Evolutionary conservation across 1,140 invertebrate genomes (phyloP), one percentile per base, ranked within the genome.

Genomic region (Heliconius melpomene): DNA sequence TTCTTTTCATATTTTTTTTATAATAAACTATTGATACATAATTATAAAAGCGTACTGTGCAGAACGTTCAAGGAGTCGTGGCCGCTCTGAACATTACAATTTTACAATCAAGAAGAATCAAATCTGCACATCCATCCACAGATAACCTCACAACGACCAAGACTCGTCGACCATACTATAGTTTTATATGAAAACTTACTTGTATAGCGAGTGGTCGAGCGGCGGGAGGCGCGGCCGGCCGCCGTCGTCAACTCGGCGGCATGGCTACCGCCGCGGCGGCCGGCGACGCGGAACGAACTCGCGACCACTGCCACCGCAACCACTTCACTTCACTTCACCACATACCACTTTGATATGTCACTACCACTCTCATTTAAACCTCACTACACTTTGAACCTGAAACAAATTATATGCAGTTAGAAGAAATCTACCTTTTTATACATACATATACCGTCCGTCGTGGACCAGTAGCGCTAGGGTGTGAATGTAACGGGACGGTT

Each of bases 211-310:
- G 86, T 88, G 85, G 87, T 89, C 79, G 84, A 89, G 91, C 92
- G 90, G 91, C 92, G 90, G 89, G 90, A 91, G 89, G 85, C 85
- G 91, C 92, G 92, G 92, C 91, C 84, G 78, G 77, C 85, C 85
- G 87, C 92, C 89, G 92, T 87, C 87, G 92, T 94, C 92, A 93
- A 94, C 92, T 94, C 87, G 88, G 86, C 86, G 89, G 84, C 91
- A 93, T 94, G 74, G 60, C 86, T 83, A 66, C 79, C 79, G n/a
- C 86, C 86, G 78, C 83, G 75, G 84, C 84, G 80, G 78, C 81
- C 83, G 73, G 29, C 85, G 74, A 74, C 81, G 66, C 76, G 78
- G 74, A 79, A 73, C 80, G 79, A 72, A 79, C 81, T 77, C 84
- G 80, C 81, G 80, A 70, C 57, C 87, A 89, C 89, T 82, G 72